These are phyloP conservation scores for Eleutherodactylus coqui DNA, from an alignment of 2,797 vertebrate genomes.

Conservation along the genomic window DNA sequence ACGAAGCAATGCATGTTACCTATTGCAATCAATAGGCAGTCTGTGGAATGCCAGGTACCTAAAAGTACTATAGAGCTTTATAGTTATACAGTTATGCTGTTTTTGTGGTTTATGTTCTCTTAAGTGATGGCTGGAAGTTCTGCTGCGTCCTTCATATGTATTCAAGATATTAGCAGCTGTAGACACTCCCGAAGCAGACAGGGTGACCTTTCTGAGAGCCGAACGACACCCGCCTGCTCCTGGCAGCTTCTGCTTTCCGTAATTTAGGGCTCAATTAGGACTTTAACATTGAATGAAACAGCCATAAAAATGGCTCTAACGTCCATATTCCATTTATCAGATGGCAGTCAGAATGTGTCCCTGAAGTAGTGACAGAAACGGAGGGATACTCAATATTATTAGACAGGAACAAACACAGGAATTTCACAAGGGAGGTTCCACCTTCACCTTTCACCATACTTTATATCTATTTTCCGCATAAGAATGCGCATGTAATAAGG, in stretches of 20 bases:
- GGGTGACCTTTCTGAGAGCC: slow-evolving; percentile 71
- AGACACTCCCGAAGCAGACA: slow-evolving; percentile 54
- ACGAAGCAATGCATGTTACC: neutral
- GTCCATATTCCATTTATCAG: slow-evolving; percentile 63
- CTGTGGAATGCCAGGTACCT: neutral
- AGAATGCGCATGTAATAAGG: neutral
- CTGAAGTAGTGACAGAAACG: slow-evolving; percentile 47
- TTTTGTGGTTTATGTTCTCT: neutral
- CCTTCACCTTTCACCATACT: neutral
- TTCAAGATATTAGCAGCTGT: slow-evolving; percentile 45
- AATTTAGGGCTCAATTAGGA: slow-evolving; percentile 76
- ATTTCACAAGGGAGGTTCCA: slow-evolving; percentile 18
- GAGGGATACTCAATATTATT: slow-evolving; percentile 38
- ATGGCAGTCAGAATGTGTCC: slow-evolving; percentile 52
- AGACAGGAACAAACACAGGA: slow-evolving; percentile 27
- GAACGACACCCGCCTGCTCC: slow-evolving; percentile 69
- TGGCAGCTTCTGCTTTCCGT: slow-evolving; percentile 68
- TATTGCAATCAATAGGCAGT: neutral
- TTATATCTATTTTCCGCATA: neutral
- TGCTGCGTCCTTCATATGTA: slow-evolving; percentile 36
- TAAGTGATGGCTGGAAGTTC: slow-evolving; percentile 20
- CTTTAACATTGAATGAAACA: slow-evolving; percentile 71
- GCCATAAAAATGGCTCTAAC: slow-evolving; percentile 60
- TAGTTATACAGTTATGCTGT: no score
- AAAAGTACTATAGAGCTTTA: no score